Evolutionary conservation across 2,113 vertebrate genomes (phyloP), one percentile per base, ranked within the genome.

Genomic region (Trichomycterus rosablanca): DNA sequence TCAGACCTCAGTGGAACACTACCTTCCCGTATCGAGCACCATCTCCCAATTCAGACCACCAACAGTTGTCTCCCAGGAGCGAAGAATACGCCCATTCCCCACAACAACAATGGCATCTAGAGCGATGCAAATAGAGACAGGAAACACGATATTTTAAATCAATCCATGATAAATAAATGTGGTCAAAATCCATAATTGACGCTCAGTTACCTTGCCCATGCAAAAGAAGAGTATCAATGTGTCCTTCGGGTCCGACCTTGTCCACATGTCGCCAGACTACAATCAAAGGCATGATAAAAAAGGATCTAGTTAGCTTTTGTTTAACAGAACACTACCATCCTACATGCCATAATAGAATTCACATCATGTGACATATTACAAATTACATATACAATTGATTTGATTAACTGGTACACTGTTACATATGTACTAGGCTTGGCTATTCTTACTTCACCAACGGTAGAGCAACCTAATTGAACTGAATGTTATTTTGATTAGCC

Each of bases 181-280:
- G n/a, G n/a, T n/a, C n/a, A n/a, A n/a, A n/a, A 18, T 23, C 7
- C 1, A 12, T 15, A 54, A 40, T 34, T 51, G n/a, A 11, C 24
- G 46, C 14, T 3, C 3, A 53, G 20, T 68, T 32, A 97, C 96
- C 96, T 82, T 95, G 93, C 10, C 93, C 95, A 0, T 92, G 82
- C 10, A 91, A 80, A 62, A 97, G 80, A 81, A 97, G 86, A 0
- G 82, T 77, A 0, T 97, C 93, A 7, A 97, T 82, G 0, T 78
- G 79, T 51, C 94, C 96, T 15, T 98, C 93, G 0, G 87, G 72
- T 0, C 89, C 91, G 5, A 81, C 87, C 66, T 93, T 95, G 76
- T 97, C 95, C 10, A 94, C 91, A 23, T 98, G 96, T 61, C 96
- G 86, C 96, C 96, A 98, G 54, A 93, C 96, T 97, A 73, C 67